Base-by-base conservation (phyloP, 2,888 invertebrate species). In the Cheilosia impressa region DNA sequence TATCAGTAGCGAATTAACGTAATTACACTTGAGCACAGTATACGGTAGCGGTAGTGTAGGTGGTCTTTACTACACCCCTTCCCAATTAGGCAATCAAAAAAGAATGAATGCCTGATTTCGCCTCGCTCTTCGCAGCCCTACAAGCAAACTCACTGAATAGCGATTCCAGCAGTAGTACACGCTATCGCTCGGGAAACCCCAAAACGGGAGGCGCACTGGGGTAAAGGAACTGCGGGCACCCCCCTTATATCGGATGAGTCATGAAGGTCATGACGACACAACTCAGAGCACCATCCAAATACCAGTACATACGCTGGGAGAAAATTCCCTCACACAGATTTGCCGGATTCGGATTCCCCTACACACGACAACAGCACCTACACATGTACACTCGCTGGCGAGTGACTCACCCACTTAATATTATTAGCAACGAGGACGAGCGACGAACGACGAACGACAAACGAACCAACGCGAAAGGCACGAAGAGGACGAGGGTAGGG, bases 211-310 rank as follows among this genome's bases (percentile, higher is more conserved):
- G 84, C 50, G 15, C 69, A 68, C 45, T 80, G 65, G 73, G 80
- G 63, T 63, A 72, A 65, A 69, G 73, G 58, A 75, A 80, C 68
- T 57, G 72, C 34, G 75, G 55, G 27, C 84, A 83, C 87, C 87
- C 27, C 87, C 27, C 87, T 87, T 72, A 78, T 77, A 68, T 90
- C 89, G 90, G 92, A 92, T 92, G 92, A 92, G 92, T 92, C 92
- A 92, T 92, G 92, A 92, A 92, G 92, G 92, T 92, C 92, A 91
- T 91, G 92, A 92, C 91, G 91, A 91, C 88, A 87, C 77, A 85
- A 85, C 76, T 65, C 53, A 53, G 88, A 89, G 87, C 89, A 89
- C 88, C 83, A 31, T 31, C 27, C 31, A 87, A 79, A 79, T 68
- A 76, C 81, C 66, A 75, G 24, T 62, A 13, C 77, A 87, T 47